A percentile compares a stretch with the other conserved stretches of the same genome.
Conservation (phyloP, 1,140 invertebrate species). For the Nasonia longicornis region DNA sequence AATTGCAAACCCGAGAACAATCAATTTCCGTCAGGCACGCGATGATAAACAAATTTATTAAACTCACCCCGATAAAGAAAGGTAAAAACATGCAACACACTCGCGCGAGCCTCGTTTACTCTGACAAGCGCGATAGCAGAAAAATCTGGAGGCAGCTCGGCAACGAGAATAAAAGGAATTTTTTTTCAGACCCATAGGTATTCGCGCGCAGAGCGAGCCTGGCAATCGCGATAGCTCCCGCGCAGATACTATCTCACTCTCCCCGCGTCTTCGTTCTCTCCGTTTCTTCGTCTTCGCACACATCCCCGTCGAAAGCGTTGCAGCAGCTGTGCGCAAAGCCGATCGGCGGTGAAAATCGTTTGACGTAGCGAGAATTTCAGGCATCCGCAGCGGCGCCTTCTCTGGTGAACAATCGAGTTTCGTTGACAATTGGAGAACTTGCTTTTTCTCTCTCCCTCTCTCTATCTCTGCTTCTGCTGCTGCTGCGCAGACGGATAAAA, state of each 20-base stretch:
- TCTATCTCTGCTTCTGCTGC: neutral
- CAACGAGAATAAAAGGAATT: neutral
- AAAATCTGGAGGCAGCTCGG: neutral
- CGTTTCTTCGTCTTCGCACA: neutral
- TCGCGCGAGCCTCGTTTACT: neutral
- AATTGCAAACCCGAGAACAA: neutral
- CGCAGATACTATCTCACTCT: slow-evolving; percentile 4
- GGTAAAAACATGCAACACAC: neutral
- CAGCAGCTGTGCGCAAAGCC: slow-evolving; percentile 24
- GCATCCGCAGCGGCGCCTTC: slow-evolving; percentile 54
- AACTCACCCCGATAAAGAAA: neutral
- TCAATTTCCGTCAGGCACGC: neutral
- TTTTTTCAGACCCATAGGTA: slow-evolving; percentile 8
- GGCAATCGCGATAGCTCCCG: neutral
- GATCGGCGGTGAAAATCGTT: slow-evolving; percentile 14
- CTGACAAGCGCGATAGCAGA: neutral
- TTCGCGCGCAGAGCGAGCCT: neutral
- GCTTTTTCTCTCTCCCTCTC: neutral
- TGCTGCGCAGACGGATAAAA: neutral
- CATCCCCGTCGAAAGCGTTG: neutral
- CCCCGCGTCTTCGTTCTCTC: neutral
- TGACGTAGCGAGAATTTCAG: slow-evolving; percentile 52
- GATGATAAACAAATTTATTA: slow-evolving; percentile 24
- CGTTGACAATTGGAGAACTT: slow-evolving; percentile 27
- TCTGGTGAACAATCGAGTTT: slow-evolving; percentile 51